Percentiles rank a stretch among this genome's conserved stretches.
Evolutionary conservation across 2,113 vertebrate genomes (phyloP).

Genomic region (Cryptotis parvus): DNA sequence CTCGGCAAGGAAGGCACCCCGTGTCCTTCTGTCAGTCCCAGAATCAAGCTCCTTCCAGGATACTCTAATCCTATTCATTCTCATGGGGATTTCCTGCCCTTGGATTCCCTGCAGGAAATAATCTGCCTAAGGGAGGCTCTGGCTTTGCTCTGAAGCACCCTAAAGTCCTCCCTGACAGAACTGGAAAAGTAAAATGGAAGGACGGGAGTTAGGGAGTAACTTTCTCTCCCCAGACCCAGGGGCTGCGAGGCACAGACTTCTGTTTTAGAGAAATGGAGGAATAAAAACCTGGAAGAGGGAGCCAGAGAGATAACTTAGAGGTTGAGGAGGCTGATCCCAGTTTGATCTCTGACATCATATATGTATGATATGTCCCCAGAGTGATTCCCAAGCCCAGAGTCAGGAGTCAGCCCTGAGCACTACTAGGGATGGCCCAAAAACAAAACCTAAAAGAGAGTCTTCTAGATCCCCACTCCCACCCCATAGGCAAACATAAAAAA

Average conservation of each 20-base stretch:
- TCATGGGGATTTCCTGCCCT: neutral
- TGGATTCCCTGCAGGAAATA: neutral
- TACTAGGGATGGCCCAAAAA: too few relatives aligned
- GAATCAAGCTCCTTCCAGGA: neutral
- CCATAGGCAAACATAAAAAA: too few relatives aligned
- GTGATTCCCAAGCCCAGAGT: too few relatives aligned
- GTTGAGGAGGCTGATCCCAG: neutral
- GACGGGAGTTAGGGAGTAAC: neutral
- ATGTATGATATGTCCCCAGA: too few relatives aligned
- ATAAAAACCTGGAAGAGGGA: too few relatives aligned
- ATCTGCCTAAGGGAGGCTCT: neutral
- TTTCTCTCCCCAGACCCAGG: neutral
- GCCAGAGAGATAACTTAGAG: neutral
- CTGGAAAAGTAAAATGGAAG: neutral
- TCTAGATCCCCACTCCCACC: too few relatives aligned
- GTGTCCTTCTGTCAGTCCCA: neutral
- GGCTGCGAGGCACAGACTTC: neutral
- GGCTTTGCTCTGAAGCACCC: too few relatives aligned
- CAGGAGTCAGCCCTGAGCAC: too few relatives aligned
- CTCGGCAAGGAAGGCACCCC: conserved; percentile 54
- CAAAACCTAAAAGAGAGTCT: too few relatives aligned
- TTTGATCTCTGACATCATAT: too few relatives aligned
- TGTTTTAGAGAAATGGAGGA: too few relatives aligned
- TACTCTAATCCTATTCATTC: neutral
- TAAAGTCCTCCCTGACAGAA: neutral